These are phyloP conservation scores for Halcyon senegalensis DNA, from an alignment of 2,113 vertebrate species.

Conservation along the genomic window DNA sequence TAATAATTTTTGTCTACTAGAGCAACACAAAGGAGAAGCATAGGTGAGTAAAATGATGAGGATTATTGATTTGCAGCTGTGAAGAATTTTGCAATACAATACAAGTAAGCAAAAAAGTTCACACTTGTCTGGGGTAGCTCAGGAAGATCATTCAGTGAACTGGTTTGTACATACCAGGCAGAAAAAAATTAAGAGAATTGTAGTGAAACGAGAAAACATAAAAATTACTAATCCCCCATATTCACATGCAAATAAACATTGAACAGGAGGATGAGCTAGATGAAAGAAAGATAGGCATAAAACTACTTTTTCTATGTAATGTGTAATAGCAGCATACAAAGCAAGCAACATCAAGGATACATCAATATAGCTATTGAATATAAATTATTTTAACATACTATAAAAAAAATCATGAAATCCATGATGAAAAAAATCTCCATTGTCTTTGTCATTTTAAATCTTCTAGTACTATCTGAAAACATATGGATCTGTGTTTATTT, in stretches of 20 bases:
- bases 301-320: neutral
- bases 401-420: neutral
- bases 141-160: neutral
- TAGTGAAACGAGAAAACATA: neutral
- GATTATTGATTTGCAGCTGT: neutral
- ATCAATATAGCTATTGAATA: slow-evolving; percentile 13
- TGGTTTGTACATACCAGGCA: neutral
- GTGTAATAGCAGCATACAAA: neutral
- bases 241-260: neutral
- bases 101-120: neutral
- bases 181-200: neutral
- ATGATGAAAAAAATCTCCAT: neutral
- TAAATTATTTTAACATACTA: slow-evolving; percentile 20
- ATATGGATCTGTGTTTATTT: neutral
- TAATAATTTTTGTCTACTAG: neutral
- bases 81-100: neutral
- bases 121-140: neutral
- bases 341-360: neutral
- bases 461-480: neutral
- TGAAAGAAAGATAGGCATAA: neutral
- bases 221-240: neutral
- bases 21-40: neutral
- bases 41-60: neutral
- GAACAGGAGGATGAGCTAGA: neutral
- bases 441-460: neutral